Evolutionary conservation across 2,113 vertebrate genomes (phyloP).

Genomic region (Motacilla alba): DNA sequence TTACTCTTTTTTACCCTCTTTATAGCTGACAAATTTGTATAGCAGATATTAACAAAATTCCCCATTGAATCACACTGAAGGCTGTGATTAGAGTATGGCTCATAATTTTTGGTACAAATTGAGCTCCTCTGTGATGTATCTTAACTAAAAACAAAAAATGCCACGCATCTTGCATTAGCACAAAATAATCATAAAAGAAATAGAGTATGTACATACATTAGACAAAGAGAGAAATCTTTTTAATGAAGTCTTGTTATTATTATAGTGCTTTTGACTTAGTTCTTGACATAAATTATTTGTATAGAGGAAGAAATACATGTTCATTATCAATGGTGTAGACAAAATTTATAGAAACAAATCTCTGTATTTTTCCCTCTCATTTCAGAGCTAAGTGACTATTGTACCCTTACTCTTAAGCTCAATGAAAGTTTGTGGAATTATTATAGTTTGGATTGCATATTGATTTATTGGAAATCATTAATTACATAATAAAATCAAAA

Average conservation of each 20-base stretch:
- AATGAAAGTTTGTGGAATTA: slow-evolving; percentile 22
- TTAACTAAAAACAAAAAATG: slow-evolving; percentile 46
- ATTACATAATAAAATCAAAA: slow-evolving; percentile 21
- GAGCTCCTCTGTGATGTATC: slow-evolving; percentile 28
- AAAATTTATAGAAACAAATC: slow-evolving; percentile 35
- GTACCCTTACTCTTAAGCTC: background rate
- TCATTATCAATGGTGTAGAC: slow-evolving; percentile 38
- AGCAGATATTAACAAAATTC: slow-evolving; percentile 13
- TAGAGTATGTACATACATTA: background rate
- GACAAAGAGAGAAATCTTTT: slow-evolving; percentile 25
- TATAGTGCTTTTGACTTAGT: slow-evolving; percentile 2
- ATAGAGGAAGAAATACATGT: slow-evolving; percentile 33
- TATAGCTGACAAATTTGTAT: background rate
- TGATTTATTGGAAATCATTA: slow-evolving; percentile 10
- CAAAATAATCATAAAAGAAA: slow-evolving; percentile 43
- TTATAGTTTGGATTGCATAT: slow-evolving; percentile 3
- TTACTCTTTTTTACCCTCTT: background rate
- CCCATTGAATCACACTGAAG: slow-evolving; percentile 11
- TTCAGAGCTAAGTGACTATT: slow-evolving; percentile 35
- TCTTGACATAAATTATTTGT: slow-evolving; percentile 41
- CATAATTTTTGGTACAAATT: slow-evolving; percentile 28
- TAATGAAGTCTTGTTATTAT: background rate
- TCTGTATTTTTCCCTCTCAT: slow-evolving; percentile 17
- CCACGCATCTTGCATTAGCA: background rate
- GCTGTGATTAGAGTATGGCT: background rate